Evolutionary conservation across 64 coral and sea anemone species (phyloP).

Genomic region (Porites australiensis): DNA sequence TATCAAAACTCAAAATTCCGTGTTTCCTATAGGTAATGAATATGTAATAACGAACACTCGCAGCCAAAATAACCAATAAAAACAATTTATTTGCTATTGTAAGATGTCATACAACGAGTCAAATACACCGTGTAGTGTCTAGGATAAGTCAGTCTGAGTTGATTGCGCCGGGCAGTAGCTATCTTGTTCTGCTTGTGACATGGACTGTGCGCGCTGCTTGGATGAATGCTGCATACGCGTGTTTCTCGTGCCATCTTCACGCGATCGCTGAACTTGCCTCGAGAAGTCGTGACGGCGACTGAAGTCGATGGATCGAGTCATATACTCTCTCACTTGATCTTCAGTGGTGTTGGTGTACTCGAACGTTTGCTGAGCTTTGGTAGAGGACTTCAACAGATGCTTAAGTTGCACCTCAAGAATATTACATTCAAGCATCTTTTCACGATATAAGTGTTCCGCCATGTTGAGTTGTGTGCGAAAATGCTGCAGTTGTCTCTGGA

Average conservation of each 20-base stretch:
- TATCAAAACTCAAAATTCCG: no score
- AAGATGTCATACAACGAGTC: not conserved
- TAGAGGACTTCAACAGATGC: conserved; percentile 76
- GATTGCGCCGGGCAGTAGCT: not conserved
- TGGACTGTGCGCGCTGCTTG: conserved; percentile 19
- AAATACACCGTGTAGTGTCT: not conserved
- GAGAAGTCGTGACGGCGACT: conserved; percentile 27
- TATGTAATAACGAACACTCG: not conserved
- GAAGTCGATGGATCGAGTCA: conserved; percentile 14
- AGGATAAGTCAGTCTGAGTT: not conserved
- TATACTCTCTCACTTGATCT: conserved; percentile 21
- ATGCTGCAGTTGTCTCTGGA: conserved; percentile 88
- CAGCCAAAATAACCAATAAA: not conserved
- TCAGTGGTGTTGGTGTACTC: conserved; percentile 32
- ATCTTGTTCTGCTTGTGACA: not conserved
- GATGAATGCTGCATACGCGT: not conserved
- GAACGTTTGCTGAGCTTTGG: conserved; percentile 24
- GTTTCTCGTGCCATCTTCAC: not conserved
- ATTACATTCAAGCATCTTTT: conserved; percentile 96
- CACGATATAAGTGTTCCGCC: conserved; percentile 90
- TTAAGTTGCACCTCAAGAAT: conserved; percentile 90
- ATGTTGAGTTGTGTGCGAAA: conserved; percentile 79
- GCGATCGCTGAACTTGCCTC: not conserved
- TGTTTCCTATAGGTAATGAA: no score
- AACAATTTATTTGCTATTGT: conserved; percentile 26